Percentiles rank a stretch among this genome's conserved stretches.
Conservation (phyloP, 37 sponge, comb jelly and placozoan genomes). For the Crambe crambe region DNA sequence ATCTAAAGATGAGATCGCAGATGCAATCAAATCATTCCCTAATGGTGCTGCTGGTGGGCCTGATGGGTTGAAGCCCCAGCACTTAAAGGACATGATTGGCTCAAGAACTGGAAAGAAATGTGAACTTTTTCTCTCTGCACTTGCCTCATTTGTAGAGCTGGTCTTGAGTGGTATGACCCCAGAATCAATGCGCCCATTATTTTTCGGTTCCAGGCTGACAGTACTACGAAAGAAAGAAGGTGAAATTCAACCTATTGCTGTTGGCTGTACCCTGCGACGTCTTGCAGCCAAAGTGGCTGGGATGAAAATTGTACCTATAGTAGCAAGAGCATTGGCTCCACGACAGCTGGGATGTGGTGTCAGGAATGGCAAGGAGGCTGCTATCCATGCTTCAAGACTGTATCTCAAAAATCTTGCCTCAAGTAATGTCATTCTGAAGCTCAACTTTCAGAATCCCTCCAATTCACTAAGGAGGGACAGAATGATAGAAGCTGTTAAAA, state of each 20-base stretch:
- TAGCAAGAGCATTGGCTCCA: no score
- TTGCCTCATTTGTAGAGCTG: not conserved
- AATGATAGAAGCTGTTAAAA: not conserved
- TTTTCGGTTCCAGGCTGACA: no score
- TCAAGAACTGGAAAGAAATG: not conserved
- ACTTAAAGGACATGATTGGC: not conserved
- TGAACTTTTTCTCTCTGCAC: not conserved
- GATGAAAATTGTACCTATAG: no score
- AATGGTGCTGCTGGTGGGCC: not conserved
- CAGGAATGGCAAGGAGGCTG: constrained; percentile 17
- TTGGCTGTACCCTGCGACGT: no score
- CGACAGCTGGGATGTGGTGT: constrained; percentile 27
- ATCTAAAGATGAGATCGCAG: not conserved
- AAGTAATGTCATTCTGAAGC: not conserved
- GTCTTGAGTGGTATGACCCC: not conserved
- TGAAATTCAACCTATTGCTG: no score
- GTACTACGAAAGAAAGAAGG: no score
- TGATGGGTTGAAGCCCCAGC: not conserved
- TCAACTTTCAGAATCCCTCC: constrained; percentile 30
- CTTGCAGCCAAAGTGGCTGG: no score
- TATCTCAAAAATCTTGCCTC: constrained; percentile 1
- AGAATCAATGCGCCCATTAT: no score
- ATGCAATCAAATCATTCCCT: not conserved
- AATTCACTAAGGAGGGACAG: constrained; percentile 12
- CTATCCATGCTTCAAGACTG: constrained; percentile 22